Base-by-base conservation (phyloP, 1,140 invertebrate species). In the Bombus superbus region DNA sequence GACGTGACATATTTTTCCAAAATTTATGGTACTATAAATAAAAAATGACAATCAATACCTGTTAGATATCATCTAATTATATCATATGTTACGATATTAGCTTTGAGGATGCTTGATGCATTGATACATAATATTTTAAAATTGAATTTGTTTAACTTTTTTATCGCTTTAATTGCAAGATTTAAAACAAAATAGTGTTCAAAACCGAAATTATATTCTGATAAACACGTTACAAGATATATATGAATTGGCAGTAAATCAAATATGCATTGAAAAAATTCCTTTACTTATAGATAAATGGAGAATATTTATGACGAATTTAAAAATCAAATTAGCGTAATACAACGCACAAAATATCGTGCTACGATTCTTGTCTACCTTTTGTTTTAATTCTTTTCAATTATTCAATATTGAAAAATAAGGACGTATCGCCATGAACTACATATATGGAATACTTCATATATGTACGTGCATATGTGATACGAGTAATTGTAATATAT, bases 281-380 rank as follows among this genome's bases (percentile, higher is more conserved):
- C 6, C 18, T 64, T 35, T 22, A 18, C 75, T 64, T 62, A 15
- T 57, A 57, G 74, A 25, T 77, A 42, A 32, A 53, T 68, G 35
- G 18, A 35, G 8, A 3, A 68, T 77, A 77, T 76, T 76, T 83
- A 57, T 69, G 68, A 35, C 32, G 18, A 78, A 35, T 25, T 35
- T 44, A 47, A 32, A 78, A 25, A 69, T 22, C 25, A 32, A 44
- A 57, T 72, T 87, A 87, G 75, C 62, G 69, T 75, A 69, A 83
- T 72, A 40, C 32, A 86, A 89, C 88, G 88, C 88, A 89, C 88
- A 89, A 11, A 40, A 68, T 77, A 66, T 89, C 10, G 38, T 79
- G 57, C 64, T 86, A 71, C 53, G 13, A 47, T 47, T 89, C 3
- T n/a, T 85, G 35, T 78, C n/a, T 28, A n/a, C 66, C 62, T 53